Base-by-base conservation (phyloP, 2,888 invertebrate genomes). In the Campoplex nolae region DNA sequence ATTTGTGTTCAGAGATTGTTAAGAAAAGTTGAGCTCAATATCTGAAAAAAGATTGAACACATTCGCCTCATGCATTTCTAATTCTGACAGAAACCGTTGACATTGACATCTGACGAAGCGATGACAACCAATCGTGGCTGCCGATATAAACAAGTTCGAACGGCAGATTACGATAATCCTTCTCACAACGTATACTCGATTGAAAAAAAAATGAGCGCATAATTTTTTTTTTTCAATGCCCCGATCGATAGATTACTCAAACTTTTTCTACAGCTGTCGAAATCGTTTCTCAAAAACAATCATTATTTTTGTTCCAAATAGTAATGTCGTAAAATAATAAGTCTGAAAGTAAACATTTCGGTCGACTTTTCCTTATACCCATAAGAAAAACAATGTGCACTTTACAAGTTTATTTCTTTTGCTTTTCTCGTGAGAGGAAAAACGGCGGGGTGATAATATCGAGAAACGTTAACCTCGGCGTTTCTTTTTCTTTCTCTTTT, bases 401-500 rank as follows among this genome's bases (percentile, higher is more conserved):
- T 62, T 62, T 32, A 62, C 62, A 28, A 58, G 28, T 58, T 11
- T 13, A 28, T 32, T 32, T 11, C 32, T 62, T 16, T 62, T 62
- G 13, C 3, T 62, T 62, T 2, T 16, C 62, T 62, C 16, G 16
- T 32, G 16, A 62, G 62, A 62, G 32, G 62, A 16, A 62, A 62
- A 62, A 32, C 32, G 13, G 13, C 32, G 16, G 62, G 1, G 62
- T 32, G 16, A 6, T 32, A 32, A n/a, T 74, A 74, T 74, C 54
- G 56, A 38, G 38, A n/a, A 74, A 74, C 62, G 45, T 76, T 56
- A 45, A 32, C 35, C 76, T 45, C 42, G 48, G 35, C 32, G 76
- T 51, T 54, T 42, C 45, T 56, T 68, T 56, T 68, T 56, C 4
- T 65, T 35, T 23, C 51, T 7, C n/a, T 48, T n/a, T 32, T 23